Evolutionary conservation across 2,113 vertebrate species (phyloP).

Genomic region (Tretioscincus oriximinensis): DNA sequence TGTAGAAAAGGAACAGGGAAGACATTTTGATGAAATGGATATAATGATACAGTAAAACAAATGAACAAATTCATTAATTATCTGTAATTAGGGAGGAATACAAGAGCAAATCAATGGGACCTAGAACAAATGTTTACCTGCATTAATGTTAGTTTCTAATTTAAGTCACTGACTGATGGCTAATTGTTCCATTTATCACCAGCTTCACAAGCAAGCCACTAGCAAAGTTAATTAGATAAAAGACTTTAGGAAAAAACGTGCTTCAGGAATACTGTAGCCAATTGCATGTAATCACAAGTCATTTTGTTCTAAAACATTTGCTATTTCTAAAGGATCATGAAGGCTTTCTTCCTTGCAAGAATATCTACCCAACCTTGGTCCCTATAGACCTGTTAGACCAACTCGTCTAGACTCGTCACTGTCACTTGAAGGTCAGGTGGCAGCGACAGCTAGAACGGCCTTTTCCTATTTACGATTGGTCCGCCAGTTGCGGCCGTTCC

Average conservation of each 20-base stretch:
- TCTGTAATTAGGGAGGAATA: conserved; percentile 37
- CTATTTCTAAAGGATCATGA: background rate
- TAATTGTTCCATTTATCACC: conserved; percentile 65
- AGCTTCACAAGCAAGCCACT: conserved; percentile 59
- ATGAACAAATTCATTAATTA: conserved; percentile 53
- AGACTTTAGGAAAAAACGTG: conserved; percentile 45
- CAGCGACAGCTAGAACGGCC: no score
- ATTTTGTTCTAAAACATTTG: conserved; percentile 53
- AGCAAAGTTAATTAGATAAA: conserved; percentile 58
- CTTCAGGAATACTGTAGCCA: conserved; percentile 54
- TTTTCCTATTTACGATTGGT: no score
- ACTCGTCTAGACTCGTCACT: no score
- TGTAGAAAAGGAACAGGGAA: background rate
- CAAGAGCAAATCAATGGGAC: conserved; percentile 37
- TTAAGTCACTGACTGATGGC: conserved; percentile 54
- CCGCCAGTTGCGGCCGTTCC: no score
- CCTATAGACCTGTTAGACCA: background rate
- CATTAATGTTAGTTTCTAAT: conserved; percentile 65
- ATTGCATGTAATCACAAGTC: conserved; percentile 47
- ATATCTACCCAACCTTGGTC: background rate
- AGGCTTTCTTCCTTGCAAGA: background rate
- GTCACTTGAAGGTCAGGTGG: no score
- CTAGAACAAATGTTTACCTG: conserved; percentile 43
- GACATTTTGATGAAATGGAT: conserved; percentile 7
- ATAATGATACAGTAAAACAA: conserved; percentile 27